phyloP scores from a whole-genome alignment of 2,113 vertebrate species.

The Callospermophilus lateralis region DNA sequence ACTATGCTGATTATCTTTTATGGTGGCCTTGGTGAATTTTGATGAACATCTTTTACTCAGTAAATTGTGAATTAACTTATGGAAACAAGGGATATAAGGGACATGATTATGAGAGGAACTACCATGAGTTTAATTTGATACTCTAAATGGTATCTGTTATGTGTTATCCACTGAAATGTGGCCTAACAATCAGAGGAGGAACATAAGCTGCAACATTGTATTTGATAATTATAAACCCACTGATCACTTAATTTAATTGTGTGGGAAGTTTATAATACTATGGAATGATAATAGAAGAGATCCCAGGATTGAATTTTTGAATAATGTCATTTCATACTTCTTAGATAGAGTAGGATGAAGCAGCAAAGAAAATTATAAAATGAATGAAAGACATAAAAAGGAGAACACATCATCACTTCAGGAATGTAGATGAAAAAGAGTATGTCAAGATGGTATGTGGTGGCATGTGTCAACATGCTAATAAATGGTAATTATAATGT shows the following conservation, averaged over 20 bases:
- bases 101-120: background rate
- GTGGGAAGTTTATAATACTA: background rate
- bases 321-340: background rate
- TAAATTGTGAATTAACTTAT: background rate
- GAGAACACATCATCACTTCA: background rate
- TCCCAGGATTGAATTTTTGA: background rate
- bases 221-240: background rate
- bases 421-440: background rate
- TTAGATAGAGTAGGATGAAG: background rate
- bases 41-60: background rate
- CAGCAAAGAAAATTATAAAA: background rate
- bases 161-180: background rate
- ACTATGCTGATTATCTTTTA: background rate
- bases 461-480: background rate
- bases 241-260: background rate
- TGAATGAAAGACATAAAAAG: background rate
- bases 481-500: background rate
- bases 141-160: background rate
- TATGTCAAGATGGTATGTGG: no score
- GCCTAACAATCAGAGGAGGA: background rate
- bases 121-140: background rate
- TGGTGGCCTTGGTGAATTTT: background rate
- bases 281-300: background rate
- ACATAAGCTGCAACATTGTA: background rate
- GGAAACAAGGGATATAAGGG: background rate